A percentile compares a stretch with the other conserved stretches of the same genome.
These are phyloP conservation scores for Amblyopsis rosae DNA, from an alignment of 2,113 vertebrate genomes.

Conservation along the genomic window DNA sequence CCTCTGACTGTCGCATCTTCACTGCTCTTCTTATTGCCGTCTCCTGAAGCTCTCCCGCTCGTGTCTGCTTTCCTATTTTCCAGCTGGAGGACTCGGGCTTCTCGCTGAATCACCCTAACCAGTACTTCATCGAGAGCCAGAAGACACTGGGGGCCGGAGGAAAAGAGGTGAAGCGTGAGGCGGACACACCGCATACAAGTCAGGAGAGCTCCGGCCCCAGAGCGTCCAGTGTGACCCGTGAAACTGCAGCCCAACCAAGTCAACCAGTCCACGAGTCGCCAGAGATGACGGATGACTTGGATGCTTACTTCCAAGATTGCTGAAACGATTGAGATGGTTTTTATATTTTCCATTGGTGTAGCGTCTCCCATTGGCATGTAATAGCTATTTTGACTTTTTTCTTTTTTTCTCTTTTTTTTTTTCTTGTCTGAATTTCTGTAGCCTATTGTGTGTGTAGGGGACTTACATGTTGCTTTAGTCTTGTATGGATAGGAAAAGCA, in stretches of 20 bases:
- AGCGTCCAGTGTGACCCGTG: slow-evolving; percentile 17
- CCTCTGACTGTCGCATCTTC: slow-evolving; percentile 8
- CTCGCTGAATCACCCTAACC: slow-evolving; percentile 95
- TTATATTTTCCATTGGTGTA: not conserved
- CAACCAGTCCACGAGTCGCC: slow-evolving; percentile 46
- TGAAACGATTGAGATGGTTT: slow-evolving; percentile 33
- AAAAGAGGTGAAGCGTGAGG: slow-evolving; percentile 86
- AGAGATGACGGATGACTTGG: slow-evolving; percentile 81
- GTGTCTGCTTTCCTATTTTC: slow-evolving; percentile 28
- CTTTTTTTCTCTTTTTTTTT: not conserved
- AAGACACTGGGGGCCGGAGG: slow-evolving; percentile 66
- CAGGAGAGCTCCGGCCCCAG: slow-evolving; percentile 35
- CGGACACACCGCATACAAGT: slow-evolving; percentile 73
- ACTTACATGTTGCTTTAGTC: not conserved
- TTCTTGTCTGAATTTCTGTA: not conserved
- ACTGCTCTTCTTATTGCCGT: not conserved
- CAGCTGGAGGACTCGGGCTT: slow-evolving; percentile 89
- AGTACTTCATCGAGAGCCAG: slow-evolving; percentile 94
- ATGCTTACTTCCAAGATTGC: slow-evolving; percentile 79
- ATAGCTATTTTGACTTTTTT: not conserved
- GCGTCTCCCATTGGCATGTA: not conserved
- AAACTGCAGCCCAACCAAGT: slow-evolving; percentile 44
- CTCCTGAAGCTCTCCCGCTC: not conserved
- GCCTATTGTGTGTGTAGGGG: not conserved
- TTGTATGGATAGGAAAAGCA: not conserved